Base-by-base conservation (phyloP, 1,140 invertebrate genomes). In the Leptinotarsa defecta region DNA sequence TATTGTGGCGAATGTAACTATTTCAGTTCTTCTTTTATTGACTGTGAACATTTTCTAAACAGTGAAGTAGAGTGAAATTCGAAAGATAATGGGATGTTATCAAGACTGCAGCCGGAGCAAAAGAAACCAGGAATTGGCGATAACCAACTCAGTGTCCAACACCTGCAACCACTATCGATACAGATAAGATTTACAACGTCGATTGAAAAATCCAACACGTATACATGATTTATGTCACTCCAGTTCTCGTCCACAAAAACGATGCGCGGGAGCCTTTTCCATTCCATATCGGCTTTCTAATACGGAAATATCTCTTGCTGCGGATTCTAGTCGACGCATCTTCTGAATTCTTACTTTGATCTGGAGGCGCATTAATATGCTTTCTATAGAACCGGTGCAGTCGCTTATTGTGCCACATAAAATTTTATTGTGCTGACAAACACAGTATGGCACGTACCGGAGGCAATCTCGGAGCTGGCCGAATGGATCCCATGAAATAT, bases 331-430 rank as follows among this genome's bases (percentile, higher is more conserved):
- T 61, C 61, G 61, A 73, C 15, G 71, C 71, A 73, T 73, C 61
- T 73, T 64, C 63, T 64, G 63, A 73, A 73, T 73, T 73, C 71
- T 65, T 73, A 65, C 71, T 73, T 73, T 73, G 71, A 73, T 73
- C 71, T 63, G 71, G 27, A 64, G 61, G 63, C 71, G 69, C 69
- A 73, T 65, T 65, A 73, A 73, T 73, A 73, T 62, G 48, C 71
- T 73, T 73, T 73, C 71, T 73, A 73, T 63, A 73, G 61, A 73
- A 64, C 24, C 63, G 63, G 61, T 64, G 57, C 61, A 72, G 71
- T 34, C 63, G 17, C 71, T 73, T 73, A 73, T 73, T 73, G 71
- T 73, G 52, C 70, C 70, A 72, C 71, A 73, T 73, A 49, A 73
- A 73, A 73, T 73, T 65, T 65, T 73, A 73, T 64, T 73, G 71